Evolutionary conservation across 2,797 vertebrate genomes (phyloP), one percentile per base, ranked within the genome.

Genomic region (Gouania willdenowi): DNA sequence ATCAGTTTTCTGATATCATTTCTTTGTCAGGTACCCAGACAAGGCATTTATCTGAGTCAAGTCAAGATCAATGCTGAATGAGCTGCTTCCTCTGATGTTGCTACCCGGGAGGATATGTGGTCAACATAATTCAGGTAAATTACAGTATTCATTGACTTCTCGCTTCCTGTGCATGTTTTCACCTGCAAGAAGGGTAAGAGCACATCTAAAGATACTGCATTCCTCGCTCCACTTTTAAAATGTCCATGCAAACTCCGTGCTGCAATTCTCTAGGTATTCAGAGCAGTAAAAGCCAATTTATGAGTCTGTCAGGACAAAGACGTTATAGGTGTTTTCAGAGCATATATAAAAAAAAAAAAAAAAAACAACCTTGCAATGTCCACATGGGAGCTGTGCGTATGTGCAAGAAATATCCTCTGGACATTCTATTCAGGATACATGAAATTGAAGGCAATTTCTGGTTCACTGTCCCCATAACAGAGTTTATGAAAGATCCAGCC

Each of bases 111-210:
- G 83, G 74, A 83, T 79, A 82, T 75, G 81, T 85, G 84, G 87
- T 88, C 84, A 84, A 83, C 83, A 87, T 89, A 81, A 88, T 87
- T 89, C 82, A 84, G 75, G 59, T 57, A 88, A 88, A 91, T 90
- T 87, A 88, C 82, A 90, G 89, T 82, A 79, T 76, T 85, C 79
- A 80, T 77, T 66, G 71, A 75, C 83, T 82, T 75, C 71, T 50
- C 66, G 87, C 87, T 88, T 90, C 87, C 87, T 86, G 77, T 72
- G 83, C 90, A 46, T 88, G 90, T 90, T 85, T 84, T 85, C 78
- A 88, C 90, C 85, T 67, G 89, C 77, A 66, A 75, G 73, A 71
- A 62, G 55, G 62, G 83, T 74, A 68, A 79, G 76, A 79, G 82
- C 78, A 84, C 74, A 82, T 83, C 81, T 73, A 50, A 85, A 82